Evolutionary conservation across 2,797 vertebrate species (phyloP), one percentile per base, ranked within the genome.

Genomic region (Crenichthys baileyi): DNA sequence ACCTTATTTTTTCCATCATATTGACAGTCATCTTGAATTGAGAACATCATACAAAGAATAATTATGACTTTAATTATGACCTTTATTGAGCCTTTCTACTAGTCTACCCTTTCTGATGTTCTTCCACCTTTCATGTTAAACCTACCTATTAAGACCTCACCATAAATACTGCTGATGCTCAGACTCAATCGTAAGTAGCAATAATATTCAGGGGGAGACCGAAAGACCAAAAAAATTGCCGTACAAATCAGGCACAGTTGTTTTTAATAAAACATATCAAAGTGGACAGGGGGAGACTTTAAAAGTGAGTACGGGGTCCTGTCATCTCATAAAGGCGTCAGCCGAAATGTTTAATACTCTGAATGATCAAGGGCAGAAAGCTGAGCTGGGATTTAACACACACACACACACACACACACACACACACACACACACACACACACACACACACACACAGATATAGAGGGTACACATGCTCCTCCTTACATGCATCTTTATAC

Each of bases 221-320:
- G 36, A 77, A 87, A 84, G 85, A 91, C 92, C 83, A 92, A 90
- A 92, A 65, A 76, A 94, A 94, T 93, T 82, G 75, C 92, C 80
- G 85, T 94, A 95, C 95, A 96, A 96, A 96, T 94, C 94, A 91
- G 93, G 88, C 83, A 70, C 96, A 96, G 95, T 94, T 97, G 96
- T 94, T 90, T 96, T 95, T 94, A 93, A 96, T 96, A 96, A 96
- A 88, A 87, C 90, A 94, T 95, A 96, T 97, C 95, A 96, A 96
- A 97, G 97, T 71, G 71, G 79, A 90, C 65, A 67, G 88, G 86
- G 80, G 87, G 79, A 36, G 76, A 50, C 83, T 94, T 94, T 92
- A 80, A 84, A 93, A 93, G 93, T 75, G 88, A 90, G 94, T 84
- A 87, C 48, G 73, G 87, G 95, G 92, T 93, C 94, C 93, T 93